A percentile compares a stretch with the other conserved stretches of the same genome.
These are phyloP conservation scores for Falco concolor DNA, from an alignment of 2,797 vertebrate species.

Conservation along the genomic window DNA sequence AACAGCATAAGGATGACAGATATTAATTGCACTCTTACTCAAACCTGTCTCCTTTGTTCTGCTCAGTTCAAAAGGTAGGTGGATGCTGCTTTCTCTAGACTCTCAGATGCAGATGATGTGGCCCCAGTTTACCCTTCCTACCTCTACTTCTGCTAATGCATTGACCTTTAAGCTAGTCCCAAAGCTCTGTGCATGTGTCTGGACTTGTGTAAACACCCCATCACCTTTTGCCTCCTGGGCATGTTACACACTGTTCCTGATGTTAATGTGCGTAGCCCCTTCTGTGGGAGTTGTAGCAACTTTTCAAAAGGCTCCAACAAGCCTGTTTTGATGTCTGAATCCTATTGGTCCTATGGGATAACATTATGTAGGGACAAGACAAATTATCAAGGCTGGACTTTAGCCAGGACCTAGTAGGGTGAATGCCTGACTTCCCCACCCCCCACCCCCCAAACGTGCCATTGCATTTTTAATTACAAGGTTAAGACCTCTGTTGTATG, in stretches of 20 bases:
- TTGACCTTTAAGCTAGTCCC: neutral
- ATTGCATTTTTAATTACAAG: conserved; percentile 59
- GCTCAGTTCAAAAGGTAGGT: neutral
- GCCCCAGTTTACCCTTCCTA: neutral
- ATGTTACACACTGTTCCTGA: neutral
- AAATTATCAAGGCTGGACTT: conserved; percentile 9
- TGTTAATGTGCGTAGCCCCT: neutral
- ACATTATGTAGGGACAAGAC: neutral
- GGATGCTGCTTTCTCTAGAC: neutral
- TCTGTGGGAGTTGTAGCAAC: neutral
- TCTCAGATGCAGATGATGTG: neutral
- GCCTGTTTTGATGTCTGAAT: neutral
- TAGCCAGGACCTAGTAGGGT: conserved; percentile 20
- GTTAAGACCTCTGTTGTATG: conserved; percentile 61
- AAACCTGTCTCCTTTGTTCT: neutral
- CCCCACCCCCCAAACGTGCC: conserved; percentile 4
- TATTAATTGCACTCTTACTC: rapidly evolving
- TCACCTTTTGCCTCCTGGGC: conserved; percentile 45
- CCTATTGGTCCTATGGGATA: neutral
- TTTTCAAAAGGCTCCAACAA: neutral
- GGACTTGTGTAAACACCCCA: neutral
- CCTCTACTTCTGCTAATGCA: neutral
- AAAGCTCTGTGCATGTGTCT: neutral
- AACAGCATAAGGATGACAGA: rapidly evolving
- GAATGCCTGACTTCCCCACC: neutral